phyloP scores from a whole-genome alignment of 1,140 invertebrate species.

The Drosophila miranda region DNA sequence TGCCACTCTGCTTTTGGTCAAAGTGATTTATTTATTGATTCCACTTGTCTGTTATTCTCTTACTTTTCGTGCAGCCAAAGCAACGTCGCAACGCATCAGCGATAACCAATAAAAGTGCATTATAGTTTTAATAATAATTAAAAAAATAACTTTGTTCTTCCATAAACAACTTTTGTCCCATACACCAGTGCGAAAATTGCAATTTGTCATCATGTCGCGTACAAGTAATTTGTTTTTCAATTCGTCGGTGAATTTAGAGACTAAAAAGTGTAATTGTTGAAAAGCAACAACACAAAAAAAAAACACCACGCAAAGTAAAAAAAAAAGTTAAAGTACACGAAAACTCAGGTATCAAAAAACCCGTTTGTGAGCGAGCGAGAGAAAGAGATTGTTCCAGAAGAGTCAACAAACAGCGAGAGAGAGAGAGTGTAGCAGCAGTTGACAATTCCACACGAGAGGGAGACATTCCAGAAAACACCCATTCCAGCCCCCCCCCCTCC shows the following conservation, averaged over 20 bases:
- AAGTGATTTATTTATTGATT: slow-evolving; percentile 62
- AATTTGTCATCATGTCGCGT: slow-evolving; percentile 66
- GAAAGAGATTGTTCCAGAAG: slow-evolving; percentile 32
- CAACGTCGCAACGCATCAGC: slow-evolving; percentile 28
- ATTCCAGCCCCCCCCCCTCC: background rate
- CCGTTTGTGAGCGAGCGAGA: slow-evolving; percentile 6
- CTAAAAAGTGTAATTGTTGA: slow-evolving; percentile 79
- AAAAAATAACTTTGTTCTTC: slow-evolving; percentile 5
- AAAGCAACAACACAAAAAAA: background rate
- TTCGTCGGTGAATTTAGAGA: slow-evolving; percentile 70
- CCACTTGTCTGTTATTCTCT: slow-evolving; percentile 22
- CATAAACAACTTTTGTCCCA: background rate
- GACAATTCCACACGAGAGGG: slow-evolving; percentile 18
- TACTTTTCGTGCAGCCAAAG: slow-evolving; percentile 57
- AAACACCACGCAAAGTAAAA: slow-evolving; percentile 8
- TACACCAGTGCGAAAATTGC: slow-evolving; percentile 19
- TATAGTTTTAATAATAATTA: slow-evolving; percentile 7
- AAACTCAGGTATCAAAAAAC: background rate
- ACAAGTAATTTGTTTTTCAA: slow-evolving; percentile 70
- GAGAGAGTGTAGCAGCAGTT: slow-evolving; percentile 29
- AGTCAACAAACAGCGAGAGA: slow-evolving; percentile 6
- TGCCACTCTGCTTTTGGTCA: slow-evolving; percentile 14
- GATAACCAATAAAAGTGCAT: slow-evolving; percentile 31
- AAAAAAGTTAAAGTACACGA: slow-evolving; percentile 4
- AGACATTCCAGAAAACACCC: slow-evolving; percentile 17